Evolutionary conservation across 2,797 vertebrate genomes (phyloP), one percentile per base, ranked within the genome.

Genomic region (Rachycentron canadum): DNA sequence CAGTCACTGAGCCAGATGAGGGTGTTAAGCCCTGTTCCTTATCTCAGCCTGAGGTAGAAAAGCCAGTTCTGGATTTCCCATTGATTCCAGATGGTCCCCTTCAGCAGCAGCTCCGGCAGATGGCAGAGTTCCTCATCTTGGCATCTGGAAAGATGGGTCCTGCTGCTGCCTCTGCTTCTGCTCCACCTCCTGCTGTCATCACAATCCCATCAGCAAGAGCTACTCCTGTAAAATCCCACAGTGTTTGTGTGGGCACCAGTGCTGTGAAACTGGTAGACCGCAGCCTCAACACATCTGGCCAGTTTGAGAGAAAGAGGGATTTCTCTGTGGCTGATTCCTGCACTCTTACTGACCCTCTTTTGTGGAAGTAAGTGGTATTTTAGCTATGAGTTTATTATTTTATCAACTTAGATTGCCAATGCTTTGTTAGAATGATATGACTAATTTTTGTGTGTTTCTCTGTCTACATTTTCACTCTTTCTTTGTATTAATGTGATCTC

Each of bases 21-120:
- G 59, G 69, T 12, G 47, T 28, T 38, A 83, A 78, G 43, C 55
- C 75, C 13, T 25, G 34, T 60, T 53, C 17, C 6, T 30, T 19
- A 4, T 52, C 71, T 21, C 66, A 55, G 28, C 12, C 67, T 36
- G 78, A 79, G 40, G 56, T 4, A 2, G 71, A 88, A 43, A 85
- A 84, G 41, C 73, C 73, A 0, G 64, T 30, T 25, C 40, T 73
- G 57, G 83, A 87, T 26, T 56, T 78, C 7, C 82, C 86, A 8
- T 21, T 90, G 26, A 79, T 92, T 67, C 69, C 83, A 9, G 82
- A 92, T 3, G 86, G 89, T 16, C 92, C 93, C 6, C 92, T 96
- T 32, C 93, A 96, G 81, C 93, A 94, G 79, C 94, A 95, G 72
- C 94, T 96, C 40, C 84, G 84, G 21, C 94, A 95, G 73, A 95